Percentiles rank a stretch among this genome's conserved stretches.
These are phyloP conservation scores for Esox masquinongy DNA, from an alignment of 2,797 vertebrate genomes.

Conservation along the genomic window DNA sequence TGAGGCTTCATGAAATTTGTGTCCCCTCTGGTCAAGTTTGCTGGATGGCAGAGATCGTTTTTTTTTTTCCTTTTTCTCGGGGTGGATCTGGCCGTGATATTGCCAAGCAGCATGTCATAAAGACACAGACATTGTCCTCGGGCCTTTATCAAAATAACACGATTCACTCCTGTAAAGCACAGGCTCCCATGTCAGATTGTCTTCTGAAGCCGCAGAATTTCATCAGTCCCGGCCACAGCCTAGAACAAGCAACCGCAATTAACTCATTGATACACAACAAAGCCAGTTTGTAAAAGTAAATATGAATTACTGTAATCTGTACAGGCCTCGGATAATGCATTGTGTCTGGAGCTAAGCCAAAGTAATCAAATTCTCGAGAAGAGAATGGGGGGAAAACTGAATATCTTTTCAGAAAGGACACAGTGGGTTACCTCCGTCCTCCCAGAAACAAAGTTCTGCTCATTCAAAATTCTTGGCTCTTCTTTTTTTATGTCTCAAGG, in stretches of 20 bases:
- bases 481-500: background rate
- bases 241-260: slow-evolving; percentile 56
- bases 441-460: background rate
- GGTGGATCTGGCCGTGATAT: slow-evolving; percentile 62
- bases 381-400: slow-evolving; percentile 5
- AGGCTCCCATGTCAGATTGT: slow-evolving; percentile 58
- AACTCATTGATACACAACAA: slow-evolving; percentile 51
- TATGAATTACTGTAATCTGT: slow-evolving; percentile 56
- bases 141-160: slow-evolving; percentile 60
- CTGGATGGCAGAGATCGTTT: slow-evolving; percentile 75
- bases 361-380: slow-evolving; percentile 44
- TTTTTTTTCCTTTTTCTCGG: slow-evolving; percentile 41
- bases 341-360: slow-evolving; percentile 41
- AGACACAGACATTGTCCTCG: slow-evolving; percentile 55
- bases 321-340: slow-evolving; percentile 36
- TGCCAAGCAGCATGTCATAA: slow-evolving; percentile 52
- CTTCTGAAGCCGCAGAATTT: slow-evolving; percentile 54
- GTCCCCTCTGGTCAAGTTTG: slow-evolving; percentile 80
- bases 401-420: background rate
- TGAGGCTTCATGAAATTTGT: slow-evolving; percentile 83
- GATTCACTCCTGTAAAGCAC: slow-evolving; percentile 54
- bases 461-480: background rate
- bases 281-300: slow-evolving; percentile 41
- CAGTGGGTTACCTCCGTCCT: background rate
- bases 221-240: slow-evolving; percentile 43